Percentiles rank a stretch among this genome's conserved stretches.
These are phyloP conservation scores for Enteromius trimaculatus DNA, from an alignment of 2,797 vertebrate species.

Conservation along the genomic window DNA sequence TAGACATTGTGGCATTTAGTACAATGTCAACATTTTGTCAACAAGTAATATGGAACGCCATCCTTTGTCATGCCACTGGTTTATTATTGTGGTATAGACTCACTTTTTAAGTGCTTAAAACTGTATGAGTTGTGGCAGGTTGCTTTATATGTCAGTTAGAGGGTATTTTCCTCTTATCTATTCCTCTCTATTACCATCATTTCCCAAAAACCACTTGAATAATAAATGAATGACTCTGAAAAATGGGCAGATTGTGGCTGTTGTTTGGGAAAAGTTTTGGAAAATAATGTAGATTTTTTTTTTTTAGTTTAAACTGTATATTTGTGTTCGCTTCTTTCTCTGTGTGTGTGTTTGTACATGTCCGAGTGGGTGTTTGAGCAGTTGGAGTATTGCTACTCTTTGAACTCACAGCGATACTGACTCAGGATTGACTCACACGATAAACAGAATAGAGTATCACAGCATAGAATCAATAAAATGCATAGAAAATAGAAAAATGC, in stretches of 20 bases:
- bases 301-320: conserved; percentile 31
- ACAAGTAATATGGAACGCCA: not conserved
- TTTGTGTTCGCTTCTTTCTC: not conserved
- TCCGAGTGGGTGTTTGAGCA: conserved; percentile 45
- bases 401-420: conserved; percentile 38
- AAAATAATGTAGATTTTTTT: too few species aligned
- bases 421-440: conserved; percentile 42
- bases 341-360: conserved; percentile 22
- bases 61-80: not conserved
- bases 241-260: conserved; percentile 4
- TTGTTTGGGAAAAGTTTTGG: conserved; percentile 18
- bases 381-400: conserved; percentile 39
- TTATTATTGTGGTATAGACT: not conserved
- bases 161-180: not conserved
- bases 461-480: conserved; percentile 38
- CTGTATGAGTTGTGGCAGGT: not conserved
- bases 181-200: not conserved
- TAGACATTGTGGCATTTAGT: not conserved
- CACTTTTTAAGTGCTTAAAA: too few species aligned
- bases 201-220: conserved; percentile 1
- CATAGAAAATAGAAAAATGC: conserved; percentile 23
- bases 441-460: conserved; percentile 42
- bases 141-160: not conserved
- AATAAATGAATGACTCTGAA: not conserved
- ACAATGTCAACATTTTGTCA: not conserved